phyloP scores from a whole-genome alignment of 2,888 invertebrate genomes.

The Griposia aprilina region DNA sequence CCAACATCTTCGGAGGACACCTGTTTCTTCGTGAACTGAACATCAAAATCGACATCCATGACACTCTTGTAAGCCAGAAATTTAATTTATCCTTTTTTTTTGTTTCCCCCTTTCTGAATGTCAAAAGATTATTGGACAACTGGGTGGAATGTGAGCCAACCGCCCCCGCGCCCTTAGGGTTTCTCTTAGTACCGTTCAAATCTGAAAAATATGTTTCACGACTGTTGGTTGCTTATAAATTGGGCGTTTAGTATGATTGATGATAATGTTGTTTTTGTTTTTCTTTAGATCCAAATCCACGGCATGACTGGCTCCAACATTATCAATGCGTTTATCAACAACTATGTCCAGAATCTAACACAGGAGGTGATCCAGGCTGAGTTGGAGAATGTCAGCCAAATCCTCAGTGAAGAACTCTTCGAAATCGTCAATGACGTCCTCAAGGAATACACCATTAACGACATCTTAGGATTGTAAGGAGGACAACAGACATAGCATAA shows the following conservation, averaged over 20 bases:
- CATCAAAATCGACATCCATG: conserved; percentile 76
- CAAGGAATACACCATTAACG: conserved; percentile 74
- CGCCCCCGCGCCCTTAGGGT: too few species aligned
- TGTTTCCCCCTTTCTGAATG: neutral
- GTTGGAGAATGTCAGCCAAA: conserved; percentile 71
- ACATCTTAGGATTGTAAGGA: conserved; percentile 67
- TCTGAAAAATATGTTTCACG: neutral
- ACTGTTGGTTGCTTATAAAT: neutral
- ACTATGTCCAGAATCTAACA: conserved; percentile 72
- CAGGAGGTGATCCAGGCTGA: conserved; percentile 76
- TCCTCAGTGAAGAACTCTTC: conserved; percentile 76
- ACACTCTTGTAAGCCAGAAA: conserved; percentile 72
- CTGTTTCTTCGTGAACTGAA: conserved; percentile 76
- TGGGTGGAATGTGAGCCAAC: neutral
- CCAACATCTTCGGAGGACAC: conserved; percentile 73
- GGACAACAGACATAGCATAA: neutral
- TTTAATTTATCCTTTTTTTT: conserved; percentile 6
- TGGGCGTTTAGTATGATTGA: neutral
- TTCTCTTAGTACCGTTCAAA: neutral
- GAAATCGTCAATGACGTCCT: conserved; percentile 77
- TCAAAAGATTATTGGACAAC: neutral
- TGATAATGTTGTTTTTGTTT: neutral
- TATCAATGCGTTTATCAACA: conserved; percentile 77
- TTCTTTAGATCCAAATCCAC: conserved; percentile 75
- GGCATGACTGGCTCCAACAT: conserved; percentile 79